Evolutionary conservation across 1,140 invertebrate species (phyloP), one percentile per base, ranked within the genome.

Genomic region (Aphidius gifuensis): DNA sequence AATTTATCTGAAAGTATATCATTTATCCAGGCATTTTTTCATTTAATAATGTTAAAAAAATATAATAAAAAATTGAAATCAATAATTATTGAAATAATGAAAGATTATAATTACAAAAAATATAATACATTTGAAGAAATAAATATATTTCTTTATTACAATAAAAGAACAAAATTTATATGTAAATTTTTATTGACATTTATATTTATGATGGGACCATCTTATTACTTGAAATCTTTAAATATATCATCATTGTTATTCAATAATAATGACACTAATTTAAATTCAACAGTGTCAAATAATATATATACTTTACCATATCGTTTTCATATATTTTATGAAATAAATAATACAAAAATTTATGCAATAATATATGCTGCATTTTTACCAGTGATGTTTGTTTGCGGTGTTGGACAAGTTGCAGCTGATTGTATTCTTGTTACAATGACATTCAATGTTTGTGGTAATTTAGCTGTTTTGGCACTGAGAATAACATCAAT

Each of bases 271-370:
- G 4, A 39, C 55, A 58, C 8, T 58, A 40, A 58, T 21, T 1
- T 40, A 49, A 62, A 62, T 50, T 7, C 32, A 16, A 63, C 58
- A 42, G 49, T 61, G 48, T 54, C 54, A 8, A 4, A 32, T 32
- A 32, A 32, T 32, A 32, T 32, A 32, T 66, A 61, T 57, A 60
- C 58, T 47, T 23, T 66, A 11, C 61, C 65, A 0, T 66, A 66
- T 48, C 65, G 59, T 54, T 58, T 58, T 42, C 49, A 53, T 54
- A 43, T 64, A 32, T 61, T 61, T 40, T 61, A 63, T 51, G 55
- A 63, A 9, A 42, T 62, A 7, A 54, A 50, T 4, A 55, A 63
- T n/a, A 23, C 46, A 16, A 3, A 45, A 21, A 63, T 53, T n/a
- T 66, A 54, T 16, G 55, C 54, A 9, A 50, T 55, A 47, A 61